Base-by-base conservation (phyloP, 2,113 vertebrate species). In the Gopherus evgoodei region DNA sequence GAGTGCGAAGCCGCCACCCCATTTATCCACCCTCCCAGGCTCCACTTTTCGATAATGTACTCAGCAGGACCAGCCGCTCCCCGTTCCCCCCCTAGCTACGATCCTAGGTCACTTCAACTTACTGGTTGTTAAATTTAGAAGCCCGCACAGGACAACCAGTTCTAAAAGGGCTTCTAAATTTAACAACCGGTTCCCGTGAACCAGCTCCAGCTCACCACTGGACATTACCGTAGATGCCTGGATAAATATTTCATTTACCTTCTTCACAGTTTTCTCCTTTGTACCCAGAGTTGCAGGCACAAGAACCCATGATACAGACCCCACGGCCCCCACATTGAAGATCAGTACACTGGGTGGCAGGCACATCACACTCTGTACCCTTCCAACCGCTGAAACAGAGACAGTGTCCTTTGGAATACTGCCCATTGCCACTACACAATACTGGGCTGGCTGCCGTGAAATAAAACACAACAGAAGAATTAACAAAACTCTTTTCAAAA, bases 321-420 rank as follows among this genome's bases (percentile, higher is more conserved):
- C 99, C 99, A 42, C 99, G 99, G 65, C 99, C 99, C 16, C 99
- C 99, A 11, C 99, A 99, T 88, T 98, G 98, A 8, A 98, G 98
- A 96, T 99, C 99, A 22, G 99, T 97, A 69, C 99, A 99, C 98
- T 99, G 99, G 38, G 98, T 98, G 16, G 97, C 88, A 4, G 99
- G 99, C 86, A 99, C 98, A 1, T 99, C 99, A 10, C 99, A 99
- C 97, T 99, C 99, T 0, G 99, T 99, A 91, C 99, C 99, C 97
- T 99, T 99, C 99, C 99, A 99, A 90, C 99, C 99, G 0, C 99
- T 99, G 98, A 99, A 99, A 90, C 99, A 99, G 80, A 99, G 99
- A 96, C 99, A 99, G 96, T 99, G 99, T 91, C 99, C 99, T 94
- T 99, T 99, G 97, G 99, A 99, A 98, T 99, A 99, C 93, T 99